Percentiles rank a stretch among this genome's conserved stretches.
Conservation (phyloP, 2,113 vertebrate genomes). For the Takifugu flavidus region DNA sequence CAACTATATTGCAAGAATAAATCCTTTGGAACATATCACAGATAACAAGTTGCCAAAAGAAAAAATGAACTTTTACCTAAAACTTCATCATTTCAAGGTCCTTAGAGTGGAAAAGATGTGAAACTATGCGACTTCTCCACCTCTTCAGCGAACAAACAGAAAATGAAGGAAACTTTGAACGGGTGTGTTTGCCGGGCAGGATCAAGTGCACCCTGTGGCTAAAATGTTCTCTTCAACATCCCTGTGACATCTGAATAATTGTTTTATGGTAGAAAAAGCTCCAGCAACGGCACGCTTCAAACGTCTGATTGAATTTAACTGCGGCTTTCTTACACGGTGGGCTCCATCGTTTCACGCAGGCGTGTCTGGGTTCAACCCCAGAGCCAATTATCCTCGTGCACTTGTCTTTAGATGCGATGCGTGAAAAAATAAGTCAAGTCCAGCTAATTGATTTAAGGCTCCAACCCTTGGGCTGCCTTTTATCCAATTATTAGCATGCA, state of each 20-base stretch:
- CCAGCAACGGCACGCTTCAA: constrained; percentile 40
- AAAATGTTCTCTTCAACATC: constrained; percentile 45
- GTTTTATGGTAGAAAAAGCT: constrained; percentile 42
- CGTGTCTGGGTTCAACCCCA: constrained; percentile 30
- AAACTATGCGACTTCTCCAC: constrained; percentile 52
- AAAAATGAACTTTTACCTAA: constrained; percentile 33
- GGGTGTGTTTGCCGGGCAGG: constrained; percentile 51
- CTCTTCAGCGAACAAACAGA: constrained; percentile 49
- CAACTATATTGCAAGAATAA: not conserved
- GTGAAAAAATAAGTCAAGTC: constrained; percentile 56
- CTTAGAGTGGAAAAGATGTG: constrained; percentile 46
- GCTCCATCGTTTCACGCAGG: constrained; percentile 29
- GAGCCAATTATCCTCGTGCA: constrained; percentile 44
- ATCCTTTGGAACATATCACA: not conserved
- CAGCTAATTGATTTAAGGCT: constrained; percentile 50
- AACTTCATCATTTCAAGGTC: constrained; percentile 47
- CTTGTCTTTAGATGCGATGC: constrained; percentile 53
- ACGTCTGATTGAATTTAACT: constrained; percentile 44
- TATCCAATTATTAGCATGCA: constrained; percentile 52
- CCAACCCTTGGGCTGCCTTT: constrained; percentile 33
- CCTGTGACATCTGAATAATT: constrained; percentile 52
- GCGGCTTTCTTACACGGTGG: constrained; percentile 34
- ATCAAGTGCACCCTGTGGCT: constrained; percentile 61
- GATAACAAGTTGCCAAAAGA: constrained; percentile 24
- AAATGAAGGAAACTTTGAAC: constrained; percentile 5